Conservation (phyloP, 1,140 invertebrate species). For the Pantala flavescens region DNA sequence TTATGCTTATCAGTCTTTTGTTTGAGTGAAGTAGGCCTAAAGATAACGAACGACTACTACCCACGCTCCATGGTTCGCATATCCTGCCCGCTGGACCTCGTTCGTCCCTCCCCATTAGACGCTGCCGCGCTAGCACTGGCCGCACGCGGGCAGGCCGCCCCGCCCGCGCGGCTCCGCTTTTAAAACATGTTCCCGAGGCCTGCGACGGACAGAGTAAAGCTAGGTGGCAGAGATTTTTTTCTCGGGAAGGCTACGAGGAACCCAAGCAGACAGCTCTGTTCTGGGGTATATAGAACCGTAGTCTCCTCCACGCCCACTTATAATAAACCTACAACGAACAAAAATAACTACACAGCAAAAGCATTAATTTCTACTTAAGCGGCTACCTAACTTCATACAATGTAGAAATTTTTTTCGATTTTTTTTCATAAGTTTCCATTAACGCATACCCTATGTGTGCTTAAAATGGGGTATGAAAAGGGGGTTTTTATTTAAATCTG, state of each 20-base stretch:
- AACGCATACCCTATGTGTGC: slow-evolving; percentile 7
- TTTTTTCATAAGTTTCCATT: background rate
- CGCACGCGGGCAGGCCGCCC: too few species aligned
- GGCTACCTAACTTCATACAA: slow-evolving; percentile 9
- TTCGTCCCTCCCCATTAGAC: background rate
- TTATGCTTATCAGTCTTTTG: slow-evolving; percentile 21
- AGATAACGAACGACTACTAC: slow-evolving; percentile 13
- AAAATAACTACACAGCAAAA: slow-evolving; percentile 10
- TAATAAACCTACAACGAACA: background rate
- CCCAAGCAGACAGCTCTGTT: background rate
- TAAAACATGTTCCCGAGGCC: background rate
- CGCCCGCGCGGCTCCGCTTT: too few species aligned
- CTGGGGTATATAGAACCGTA: background rate
- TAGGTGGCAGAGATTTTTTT: background rate
- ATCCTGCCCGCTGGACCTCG: background rate
- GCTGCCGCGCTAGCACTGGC: too few species aligned
- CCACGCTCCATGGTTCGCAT: background rate
- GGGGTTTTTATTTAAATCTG: background rate
- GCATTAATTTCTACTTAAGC: background rate
- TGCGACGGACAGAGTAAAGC: background rate
- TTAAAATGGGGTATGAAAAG: background rate
- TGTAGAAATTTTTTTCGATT: background rate
- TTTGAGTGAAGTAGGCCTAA: slow-evolving; percentile 23
- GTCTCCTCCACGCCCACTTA: background rate
- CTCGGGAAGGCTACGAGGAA: background rate